Conservation (phyloP, 2,797 vertebrate genomes). For the Mormyrus hasselquistii region DNA sequence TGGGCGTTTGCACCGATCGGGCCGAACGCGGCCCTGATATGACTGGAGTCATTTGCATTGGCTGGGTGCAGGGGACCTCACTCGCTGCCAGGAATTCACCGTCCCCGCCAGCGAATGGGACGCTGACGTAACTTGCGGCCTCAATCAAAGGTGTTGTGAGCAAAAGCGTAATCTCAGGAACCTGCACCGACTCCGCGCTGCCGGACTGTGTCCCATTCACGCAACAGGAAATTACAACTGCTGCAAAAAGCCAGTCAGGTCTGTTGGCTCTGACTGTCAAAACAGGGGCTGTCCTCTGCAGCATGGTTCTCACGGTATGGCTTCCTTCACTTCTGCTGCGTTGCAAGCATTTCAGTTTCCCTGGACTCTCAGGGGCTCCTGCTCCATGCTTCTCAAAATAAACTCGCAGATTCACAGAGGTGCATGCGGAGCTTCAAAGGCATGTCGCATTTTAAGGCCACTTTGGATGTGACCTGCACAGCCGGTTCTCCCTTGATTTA, state of each 20-base stretch:
- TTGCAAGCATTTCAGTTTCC: not conserved
- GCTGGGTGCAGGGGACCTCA: not conserved
- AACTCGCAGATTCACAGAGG: not conserved
- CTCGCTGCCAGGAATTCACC: constrained; percentile 2
- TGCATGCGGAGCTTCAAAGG: not conserved
- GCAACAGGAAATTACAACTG: not conserved
- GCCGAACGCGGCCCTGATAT: not conserved
- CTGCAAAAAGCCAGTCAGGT: not conserved
- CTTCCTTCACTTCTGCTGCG: not conserved
- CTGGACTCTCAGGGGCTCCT: not conserved
- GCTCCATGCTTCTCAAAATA: not conserved
- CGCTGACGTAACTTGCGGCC: not conserved
- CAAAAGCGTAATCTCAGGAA: constrained; percentile 16
- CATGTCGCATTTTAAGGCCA: not conserved
- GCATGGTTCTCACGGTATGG: not conserved
- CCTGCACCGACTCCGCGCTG: not conserved
- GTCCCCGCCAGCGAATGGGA: not conserved
- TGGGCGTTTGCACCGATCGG: not conserved
- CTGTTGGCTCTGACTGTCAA: not conserved
- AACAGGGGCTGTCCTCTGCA: not conserved
- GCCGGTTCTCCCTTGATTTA: not conserved
- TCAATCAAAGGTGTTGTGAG: constrained; percentile 9
- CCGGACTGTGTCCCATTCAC: not conserved
- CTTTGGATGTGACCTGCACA: not conserved
- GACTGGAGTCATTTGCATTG: constrained; percentile 15